phyloP scores from a whole-genome alignment of 2,888 invertebrate species.

The Agonopterix subpropinquella region DNA sequence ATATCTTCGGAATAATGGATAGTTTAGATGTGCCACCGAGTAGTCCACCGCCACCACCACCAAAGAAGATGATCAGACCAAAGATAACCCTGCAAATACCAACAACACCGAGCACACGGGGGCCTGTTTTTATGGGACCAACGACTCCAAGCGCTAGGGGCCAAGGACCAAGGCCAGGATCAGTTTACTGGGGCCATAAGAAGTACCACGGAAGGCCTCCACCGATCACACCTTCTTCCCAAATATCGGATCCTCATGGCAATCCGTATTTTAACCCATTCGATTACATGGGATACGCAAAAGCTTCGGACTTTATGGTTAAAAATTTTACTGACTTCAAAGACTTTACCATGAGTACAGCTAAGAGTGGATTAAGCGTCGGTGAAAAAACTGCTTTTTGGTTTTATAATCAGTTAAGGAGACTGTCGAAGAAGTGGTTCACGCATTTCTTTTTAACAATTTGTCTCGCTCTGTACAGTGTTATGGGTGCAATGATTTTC shows the following conservation, averaged over 20 bases:
- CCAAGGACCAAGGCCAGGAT: conserved; percentile 25
- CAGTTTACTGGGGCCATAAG: conserved; percentile 35
- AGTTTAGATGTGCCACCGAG: conserved; percentile 43
- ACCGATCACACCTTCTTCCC: conserved; percentile 47
- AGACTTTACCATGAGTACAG: conserved; percentile 82
- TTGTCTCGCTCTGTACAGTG: conserved; percentile 85
- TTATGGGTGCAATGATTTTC: conserved; percentile 88
- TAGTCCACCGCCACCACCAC: conserved; percentile 56
- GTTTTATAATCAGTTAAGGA: conserved; percentile 85
- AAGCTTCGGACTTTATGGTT: conserved; percentile 86
- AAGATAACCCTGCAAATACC: conserved; percentile 72
- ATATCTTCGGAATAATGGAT: conserved; percentile 26
- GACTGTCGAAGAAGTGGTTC: conserved; percentile 89
- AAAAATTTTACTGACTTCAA: conserved; percentile 87
- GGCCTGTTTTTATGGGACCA: conserved; percentile 18
- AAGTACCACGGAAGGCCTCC: conserved; percentile 39
- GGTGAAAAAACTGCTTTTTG: conserved; percentile 90
- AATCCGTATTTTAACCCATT: conserved; percentile 60
- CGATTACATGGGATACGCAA: conserved; percentile 75
- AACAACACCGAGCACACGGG: conserved; percentile 16
- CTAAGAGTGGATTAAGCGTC: conserved; percentile 86
- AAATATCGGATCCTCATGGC: conserved; percentile 46
- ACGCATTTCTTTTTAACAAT: conserved; percentile 90
- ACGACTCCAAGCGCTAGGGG: conserved; percentile 27
- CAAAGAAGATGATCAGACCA: conserved; percentile 48